phyloP scores from a whole-genome alignment of 2,888 invertebrate species.

The Dendrolimus houi region DNA sequence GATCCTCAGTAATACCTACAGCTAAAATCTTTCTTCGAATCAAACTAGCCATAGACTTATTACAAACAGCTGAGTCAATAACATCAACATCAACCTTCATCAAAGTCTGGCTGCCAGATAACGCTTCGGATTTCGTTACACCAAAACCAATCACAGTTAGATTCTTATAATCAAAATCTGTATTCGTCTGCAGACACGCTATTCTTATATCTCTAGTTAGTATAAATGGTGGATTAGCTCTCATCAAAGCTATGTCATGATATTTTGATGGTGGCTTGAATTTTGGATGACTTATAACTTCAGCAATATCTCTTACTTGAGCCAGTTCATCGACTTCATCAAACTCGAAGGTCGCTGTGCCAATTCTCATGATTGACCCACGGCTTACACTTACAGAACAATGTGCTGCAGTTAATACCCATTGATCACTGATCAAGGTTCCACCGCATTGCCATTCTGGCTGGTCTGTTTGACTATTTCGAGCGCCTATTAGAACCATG shows the following conservation, averaged over 20 bases:
- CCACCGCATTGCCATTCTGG: slow-evolving; percentile 66
- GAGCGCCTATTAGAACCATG: slow-evolving; percentile 75
- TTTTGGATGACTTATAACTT: slow-evolving; percentile 69
- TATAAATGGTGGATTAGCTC: slow-evolving; percentile 59
- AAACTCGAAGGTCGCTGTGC: slow-evolving; percentile 70
- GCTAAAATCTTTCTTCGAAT: slow-evolving; percentile 46
- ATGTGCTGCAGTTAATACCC: slow-evolving; percentile 68
- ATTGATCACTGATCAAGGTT: slow-evolving; percentile 48
- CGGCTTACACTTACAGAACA: slow-evolving; percentile 52
- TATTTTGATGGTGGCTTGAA: slow-evolving; percentile 74
- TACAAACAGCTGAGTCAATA: slow-evolving; percentile 42
- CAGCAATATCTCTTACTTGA: slow-evolving; percentile 63
- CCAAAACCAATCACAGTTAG: slow-evolving; percentile 81
- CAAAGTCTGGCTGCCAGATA: slow-evolving; percentile 53
- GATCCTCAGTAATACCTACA: slow-evolving; percentile 45
- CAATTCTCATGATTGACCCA: slow-evolving; percentile 70
- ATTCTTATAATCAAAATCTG: slow-evolving; percentile 28
- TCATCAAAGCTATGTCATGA: slow-evolving; percentile 81
- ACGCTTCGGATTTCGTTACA: slow-evolving; percentile 58
- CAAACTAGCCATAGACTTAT: slow-evolving; percentile 51
- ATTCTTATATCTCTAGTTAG: slow-evolving; percentile 76
- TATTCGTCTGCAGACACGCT: slow-evolving; percentile 71
- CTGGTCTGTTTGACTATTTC: slow-evolving; percentile 12
- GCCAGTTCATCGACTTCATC: slow-evolving; percentile 65
- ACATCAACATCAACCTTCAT: slow-evolving; percentile 67